Base-by-base conservation (phyloP, 2,113 vertebrate genomes). In the Cygnus buccinator region DNA sequence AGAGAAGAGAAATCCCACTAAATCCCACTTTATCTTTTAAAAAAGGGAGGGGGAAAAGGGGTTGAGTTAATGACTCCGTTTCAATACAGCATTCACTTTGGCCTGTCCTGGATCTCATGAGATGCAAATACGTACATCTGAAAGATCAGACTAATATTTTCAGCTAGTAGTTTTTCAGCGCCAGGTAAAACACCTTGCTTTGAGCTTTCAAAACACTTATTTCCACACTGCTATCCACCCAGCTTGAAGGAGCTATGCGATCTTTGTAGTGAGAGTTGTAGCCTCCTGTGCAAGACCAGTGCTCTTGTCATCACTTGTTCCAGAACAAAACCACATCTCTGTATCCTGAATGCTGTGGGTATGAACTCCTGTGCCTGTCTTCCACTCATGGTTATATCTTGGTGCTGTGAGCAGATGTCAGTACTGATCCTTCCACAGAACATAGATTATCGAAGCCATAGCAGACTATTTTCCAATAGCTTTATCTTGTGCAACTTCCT, bases 261-360 rank as follows among this genome's bases (percentile, higher is more conserved):
- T 72, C 39, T 83, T 79, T 33, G 52, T 55, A 57, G n/a, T 29
- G 62, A 70, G 46, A 4, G 1, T 57, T 29, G 17, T 75, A 73
- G 55, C 68, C 17, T 78, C n/a, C 73, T 70, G 81, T 28, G 1
- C 46, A 71, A 71, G 62, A 72, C 28, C 37, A 35, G 55, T 0
- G 0, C 65, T 44, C 16, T 77, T 84, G 65, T 91, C 76, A 62
- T 41, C 28, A 19, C 55, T 77, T 66, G 6, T 58, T 91, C 54
- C 52, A 87, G 79, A 87, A 61, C 39, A 73, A 50, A 88, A 90
- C 23, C 10, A 21, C 55, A n/a, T 43, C 43, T 54, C 84, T 18
- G 2, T 63, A 54, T 65, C 10, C 67, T 61, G 54, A 73, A 46
- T 8, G 4, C 11, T 39, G 29, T 0, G 0, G 37, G 39, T 74